Conservation (phyloP, 2,797 vertebrate genomes). For the Phyllotis vaccarum region DNA sequence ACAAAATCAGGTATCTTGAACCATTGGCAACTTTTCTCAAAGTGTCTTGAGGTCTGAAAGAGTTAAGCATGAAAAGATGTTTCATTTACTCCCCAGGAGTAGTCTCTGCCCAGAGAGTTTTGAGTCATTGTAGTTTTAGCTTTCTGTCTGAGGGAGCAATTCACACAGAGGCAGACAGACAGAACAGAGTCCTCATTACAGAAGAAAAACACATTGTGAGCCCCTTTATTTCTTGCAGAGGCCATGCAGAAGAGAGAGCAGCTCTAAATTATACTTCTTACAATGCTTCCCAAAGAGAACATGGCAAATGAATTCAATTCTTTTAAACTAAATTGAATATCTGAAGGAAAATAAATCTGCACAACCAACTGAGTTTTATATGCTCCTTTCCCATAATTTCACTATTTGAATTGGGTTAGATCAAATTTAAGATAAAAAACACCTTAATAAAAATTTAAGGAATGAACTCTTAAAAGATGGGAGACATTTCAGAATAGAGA, state of each 20-base stretch:
- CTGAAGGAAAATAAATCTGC: slow-evolving; percentile 72
- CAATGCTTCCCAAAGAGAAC: slow-evolving; percentile 67
- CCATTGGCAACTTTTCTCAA: slow-evolving; percentile 36
- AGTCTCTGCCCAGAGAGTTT: slow-evolving; percentile 57
- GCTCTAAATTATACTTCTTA: slow-evolving; percentile 69
- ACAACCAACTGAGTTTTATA: slow-evolving; percentile 61
- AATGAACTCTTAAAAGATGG: slow-evolving; percentile 66
- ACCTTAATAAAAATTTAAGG: slow-evolving; percentile 72
- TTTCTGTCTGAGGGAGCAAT: slow-evolving; percentile 67
- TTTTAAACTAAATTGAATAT: slow-evolving; percentile 74
- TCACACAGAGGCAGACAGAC: slow-evolving; percentile 57
- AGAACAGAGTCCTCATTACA: slow-evolving; percentile 56
- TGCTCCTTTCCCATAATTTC: slow-evolving; percentile 65
- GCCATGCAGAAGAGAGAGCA: slow-evolving; percentile 22
- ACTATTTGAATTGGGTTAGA: slow-evolving; percentile 75
- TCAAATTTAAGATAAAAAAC: slow-evolving; percentile 79
- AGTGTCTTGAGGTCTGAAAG: slow-evolving; percentile 40
- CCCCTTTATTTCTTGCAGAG: slow-evolving; percentile 24
- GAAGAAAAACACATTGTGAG: background rate
- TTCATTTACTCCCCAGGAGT: slow-evolving; percentile 32
- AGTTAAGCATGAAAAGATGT: slow-evolving; percentile 58
- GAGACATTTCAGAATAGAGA: slow-evolving; percentile 42
- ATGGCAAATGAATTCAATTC: slow-evolving; percentile 73
- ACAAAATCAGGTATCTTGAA: slow-evolving; percentile 21
- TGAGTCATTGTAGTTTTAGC: slow-evolving; percentile 66